These are phyloP conservation scores for Lytechinus pictus DNA, from an alignment of 35 echinoderm and acorn worm species.

Conservation along the genomic window DNA sequence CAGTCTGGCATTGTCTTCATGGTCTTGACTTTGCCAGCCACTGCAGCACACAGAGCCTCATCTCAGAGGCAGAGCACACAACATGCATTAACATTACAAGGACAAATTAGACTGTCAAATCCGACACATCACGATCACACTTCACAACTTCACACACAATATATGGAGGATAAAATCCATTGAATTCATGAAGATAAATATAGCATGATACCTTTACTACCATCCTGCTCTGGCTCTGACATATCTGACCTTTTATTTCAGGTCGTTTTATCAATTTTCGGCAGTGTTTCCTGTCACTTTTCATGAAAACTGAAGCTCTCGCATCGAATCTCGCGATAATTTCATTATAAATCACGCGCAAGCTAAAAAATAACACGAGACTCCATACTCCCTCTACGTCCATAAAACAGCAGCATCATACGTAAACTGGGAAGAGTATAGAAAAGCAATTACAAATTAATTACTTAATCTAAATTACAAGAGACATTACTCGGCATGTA, in stretches of 20 bases:
- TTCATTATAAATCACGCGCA: not conserved
- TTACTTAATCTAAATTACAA: too few species aligned
- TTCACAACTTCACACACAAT: not conserved
- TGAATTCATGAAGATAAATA: too few species aligned
- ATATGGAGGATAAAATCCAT: too few species aligned
- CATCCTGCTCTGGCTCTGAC: constrained; percentile 13
- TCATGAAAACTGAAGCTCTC: not conserved
- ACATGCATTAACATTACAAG: too few species aligned
- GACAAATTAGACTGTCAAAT: too few species aligned
- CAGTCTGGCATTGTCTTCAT: too few species aligned
- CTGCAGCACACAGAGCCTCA: too few species aligned
- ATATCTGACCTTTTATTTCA: constrained; percentile 2
- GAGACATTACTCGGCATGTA: too few species aligned
- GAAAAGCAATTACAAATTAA: too few species aligned
- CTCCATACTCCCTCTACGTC: not conserved
- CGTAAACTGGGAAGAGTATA: too few species aligned
- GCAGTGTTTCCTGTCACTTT: not conserved
- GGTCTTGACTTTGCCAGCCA: too few species aligned
- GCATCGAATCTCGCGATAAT: not conserved
- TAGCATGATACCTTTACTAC: not conserved
- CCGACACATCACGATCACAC: not conserved
- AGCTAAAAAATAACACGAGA: not conserved
- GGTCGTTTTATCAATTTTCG: not conserved
- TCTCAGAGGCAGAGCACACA: too few species aligned
- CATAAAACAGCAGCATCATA: not conserved